phyloP scores from a whole-genome alignment of 2,113 vertebrate species.

The Trogon surrucura region DNA sequence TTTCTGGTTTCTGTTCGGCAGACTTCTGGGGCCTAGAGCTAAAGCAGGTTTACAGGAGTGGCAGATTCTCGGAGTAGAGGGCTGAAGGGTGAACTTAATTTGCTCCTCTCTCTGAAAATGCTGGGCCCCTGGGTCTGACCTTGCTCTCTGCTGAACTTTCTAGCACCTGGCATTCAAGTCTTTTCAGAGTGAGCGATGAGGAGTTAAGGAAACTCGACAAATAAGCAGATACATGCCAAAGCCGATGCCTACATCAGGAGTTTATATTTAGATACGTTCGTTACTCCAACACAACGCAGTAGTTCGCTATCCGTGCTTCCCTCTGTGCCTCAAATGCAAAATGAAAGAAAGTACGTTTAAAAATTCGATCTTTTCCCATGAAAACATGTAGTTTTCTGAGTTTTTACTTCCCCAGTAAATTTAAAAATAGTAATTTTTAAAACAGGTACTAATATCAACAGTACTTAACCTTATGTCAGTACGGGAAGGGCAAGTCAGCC shows the following conservation, averaged over 20 bases:
- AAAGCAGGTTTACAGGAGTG: not conserved
- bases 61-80: not conserved
- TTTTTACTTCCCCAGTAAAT: not conserved
- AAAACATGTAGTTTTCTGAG: not conserved
- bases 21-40: not conserved
- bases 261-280: not conserved
- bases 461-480: fast-evolving
- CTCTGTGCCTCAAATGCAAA: not conserved
- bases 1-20: not conserved
- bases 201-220: not conserved
- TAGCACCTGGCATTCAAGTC: not conserved
- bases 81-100: slow-evolving; percentile 37
- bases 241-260: not conserved
- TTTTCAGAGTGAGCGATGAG: not conserved
- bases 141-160: slow-evolving; percentile 7
- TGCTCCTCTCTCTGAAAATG: not conserved
- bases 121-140: not conserved
- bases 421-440: not conserved
- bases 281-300: not conserved
- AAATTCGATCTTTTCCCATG: not conserved
- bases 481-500: too few relatives aligned
- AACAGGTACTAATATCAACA: not conserved
- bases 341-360: fast-evolving
- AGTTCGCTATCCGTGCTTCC: fast-evolving
- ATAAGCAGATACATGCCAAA: not conserved